Percentiles rank a stretch among this genome's conserved stretches.
Conservation (phyloP, 2,113 vertebrate species). For the Neolamprologus modestus region DNA sequence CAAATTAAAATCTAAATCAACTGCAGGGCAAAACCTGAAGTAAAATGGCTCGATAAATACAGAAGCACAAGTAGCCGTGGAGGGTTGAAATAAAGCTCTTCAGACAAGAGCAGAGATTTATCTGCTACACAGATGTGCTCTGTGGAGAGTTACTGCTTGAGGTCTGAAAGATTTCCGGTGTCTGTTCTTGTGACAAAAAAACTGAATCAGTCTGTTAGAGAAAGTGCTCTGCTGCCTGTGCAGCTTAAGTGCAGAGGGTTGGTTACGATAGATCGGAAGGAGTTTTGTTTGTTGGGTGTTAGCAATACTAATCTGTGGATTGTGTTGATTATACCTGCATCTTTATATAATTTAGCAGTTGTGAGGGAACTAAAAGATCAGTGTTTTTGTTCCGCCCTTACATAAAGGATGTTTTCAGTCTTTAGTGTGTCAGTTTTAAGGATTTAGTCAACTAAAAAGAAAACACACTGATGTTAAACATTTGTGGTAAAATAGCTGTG, state of each 20-base stretch:
- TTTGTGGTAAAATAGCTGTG: accelerated
- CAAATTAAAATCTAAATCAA: not conserved
- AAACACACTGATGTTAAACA: not conserved
- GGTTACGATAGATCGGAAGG: accelerated
- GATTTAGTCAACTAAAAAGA: not conserved
- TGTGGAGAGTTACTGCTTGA: not conserved
- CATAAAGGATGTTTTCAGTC: not conserved
- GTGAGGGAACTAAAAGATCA: not conserved
- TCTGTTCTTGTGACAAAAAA: not conserved
- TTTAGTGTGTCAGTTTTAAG: not conserved
- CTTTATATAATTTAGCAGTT: not conserved
- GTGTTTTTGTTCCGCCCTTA: not conserved
- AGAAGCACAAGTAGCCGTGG: not conserved
- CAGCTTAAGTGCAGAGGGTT: not conserved
- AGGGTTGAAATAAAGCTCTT: not conserved
- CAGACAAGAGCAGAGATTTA: not conserved
- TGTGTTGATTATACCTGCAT: not conserved
- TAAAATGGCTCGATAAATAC: not conserved
- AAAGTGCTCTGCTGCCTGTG: not conserved
- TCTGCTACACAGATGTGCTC: accelerated
- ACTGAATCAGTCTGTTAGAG: not conserved
- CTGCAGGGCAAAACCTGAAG: not conserved
- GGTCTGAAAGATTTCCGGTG: not conserved
- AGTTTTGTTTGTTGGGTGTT: not conserved
- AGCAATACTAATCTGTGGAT: not conserved